Evolutionary conservation across 2,888 invertebrate genomes (phyloP).

Genomic region (Catocala sponsa): DNA sequence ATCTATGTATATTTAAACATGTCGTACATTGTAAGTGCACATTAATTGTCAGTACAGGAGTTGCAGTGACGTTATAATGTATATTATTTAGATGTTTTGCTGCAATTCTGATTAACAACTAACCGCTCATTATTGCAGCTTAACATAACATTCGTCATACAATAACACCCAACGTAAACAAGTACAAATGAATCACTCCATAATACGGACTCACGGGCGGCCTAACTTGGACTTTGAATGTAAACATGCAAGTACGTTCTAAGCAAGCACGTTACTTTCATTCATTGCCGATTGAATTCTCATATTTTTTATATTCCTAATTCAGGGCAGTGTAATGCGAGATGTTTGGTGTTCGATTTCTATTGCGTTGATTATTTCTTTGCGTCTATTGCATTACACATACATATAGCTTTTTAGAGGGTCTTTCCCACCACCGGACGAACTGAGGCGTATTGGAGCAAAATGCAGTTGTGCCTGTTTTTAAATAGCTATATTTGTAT

Average conservation of each 20-base stretch:
- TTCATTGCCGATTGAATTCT: slow-evolving; percentile 20
- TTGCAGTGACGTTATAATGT: slow-evolving; percentile 17
- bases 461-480: too few relatives aligned
- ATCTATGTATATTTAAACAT: too few relatives aligned
- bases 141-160: slow-evolving; percentile 12
- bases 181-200: slow-evolving; percentile 29
- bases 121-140: slow-evolving; percentile 20
- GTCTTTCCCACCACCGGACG: too few relatives aligned
- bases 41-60: too few relatives aligned
- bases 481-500: too few relatives aligned
- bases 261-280: slow-evolving; percentile 11
- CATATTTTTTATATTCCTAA: slow-evolving; percentile 21
- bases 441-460: too few relatives aligned
- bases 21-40: too few relatives aligned
- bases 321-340: slow-evolving; percentile 23
- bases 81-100: slow-evolving; percentile 31
- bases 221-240: slow-evolving; percentile 37
- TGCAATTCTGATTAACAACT: slow-evolving; percentile 26
- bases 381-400: slow-evolving; percentile 13
- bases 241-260: too few relatives aligned
- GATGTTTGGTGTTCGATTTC: slow-evolving; percentile 29
- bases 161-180: slow-evolving; percentile 25
- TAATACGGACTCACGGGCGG: slow-evolving; percentile 11
- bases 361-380: slow-evolving; percentile 10
- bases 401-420: too few relatives aligned